Conservation (phyloP, 2,797 vertebrate genomes). For the Hydrophis major region DNA sequence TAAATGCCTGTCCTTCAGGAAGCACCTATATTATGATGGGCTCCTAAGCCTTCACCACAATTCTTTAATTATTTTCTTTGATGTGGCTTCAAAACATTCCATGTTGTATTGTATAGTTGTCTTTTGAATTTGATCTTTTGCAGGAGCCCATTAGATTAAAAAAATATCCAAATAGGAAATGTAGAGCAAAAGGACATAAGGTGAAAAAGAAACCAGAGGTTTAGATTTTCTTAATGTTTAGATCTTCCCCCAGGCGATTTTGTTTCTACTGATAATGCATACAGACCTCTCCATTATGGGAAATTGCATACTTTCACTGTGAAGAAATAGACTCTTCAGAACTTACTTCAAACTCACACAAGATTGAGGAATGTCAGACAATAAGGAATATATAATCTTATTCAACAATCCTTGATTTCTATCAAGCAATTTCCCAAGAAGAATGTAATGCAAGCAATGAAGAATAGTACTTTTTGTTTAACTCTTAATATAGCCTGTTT, state of each 20-base stretch:
- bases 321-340: constrained; percentile 15
- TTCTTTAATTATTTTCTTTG: constrained; percentile 26
- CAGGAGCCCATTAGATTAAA: constrained; percentile 31
- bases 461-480: background rate
- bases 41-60: constrained; percentile 17
- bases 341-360: constrained; percentile 17
- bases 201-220: constrained; percentile 23
- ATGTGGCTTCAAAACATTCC: constrained; percentile 23
- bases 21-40: constrained; percentile 12
- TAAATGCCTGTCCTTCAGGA: constrained; percentile 3
- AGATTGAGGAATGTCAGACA: constrained; percentile 21
- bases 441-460: background rate
- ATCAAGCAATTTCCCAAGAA: constrained; percentile 1
- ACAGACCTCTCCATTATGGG: background rate
- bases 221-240: constrained; percentile 1
- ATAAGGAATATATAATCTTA: constrained; percentile 14
- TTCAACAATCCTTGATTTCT: constrained; percentile 1
- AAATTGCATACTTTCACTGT: constrained; percentile 19
- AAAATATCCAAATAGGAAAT: constrained; percentile 6
- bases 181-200: constrained; percentile 17
- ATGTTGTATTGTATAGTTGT: constrained; percentile 24
- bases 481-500: background rate
- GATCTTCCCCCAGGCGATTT: background rate
- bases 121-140: constrained; percentile 28
- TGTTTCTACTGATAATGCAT: background rate